These are phyloP conservation scores for Steinernema carpocapsae DNA, from an alignment of 2,888 invertebrate genomes.

Conservation along the genomic window DNA sequence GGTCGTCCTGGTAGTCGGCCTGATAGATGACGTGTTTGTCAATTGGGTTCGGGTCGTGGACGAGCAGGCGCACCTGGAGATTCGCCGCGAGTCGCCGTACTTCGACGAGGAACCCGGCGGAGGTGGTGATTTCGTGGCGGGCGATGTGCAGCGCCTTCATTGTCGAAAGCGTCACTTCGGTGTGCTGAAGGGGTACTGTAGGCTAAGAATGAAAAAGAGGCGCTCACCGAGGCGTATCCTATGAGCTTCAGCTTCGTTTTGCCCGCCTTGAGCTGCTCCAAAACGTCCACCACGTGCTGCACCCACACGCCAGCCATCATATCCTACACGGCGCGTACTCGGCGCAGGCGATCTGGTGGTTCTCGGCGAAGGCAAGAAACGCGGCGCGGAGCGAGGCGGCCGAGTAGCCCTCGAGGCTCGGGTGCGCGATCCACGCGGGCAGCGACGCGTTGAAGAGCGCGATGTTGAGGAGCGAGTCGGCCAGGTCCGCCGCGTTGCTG, in stretches of 20 bases:
- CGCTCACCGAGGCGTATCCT: conserved; percentile 55
- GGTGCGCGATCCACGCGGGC: conserved; percentile 53
- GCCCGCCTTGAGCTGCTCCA: conserved; percentile 42
- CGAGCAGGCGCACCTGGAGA: not conserved
- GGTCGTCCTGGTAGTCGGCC: not conserved
- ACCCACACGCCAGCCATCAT: conserved; percentile 60
- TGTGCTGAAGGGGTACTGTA: conserved; percentile 48
- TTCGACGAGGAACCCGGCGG: conserved; percentile 23
- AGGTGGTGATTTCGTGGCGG: conserved; percentile 52
- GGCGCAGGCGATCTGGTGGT: conserved; percentile 55
- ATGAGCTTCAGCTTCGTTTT: conserved; percentile 45
- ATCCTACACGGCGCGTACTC: conserved; percentile 50
- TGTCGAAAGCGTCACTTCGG: conserved; percentile 54
- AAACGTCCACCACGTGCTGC: conserved; percentile 44
- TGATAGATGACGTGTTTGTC: conserved; percentile 56
- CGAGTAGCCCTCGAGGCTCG: conserved; percentile 49
- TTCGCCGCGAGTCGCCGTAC: too few species aligned
- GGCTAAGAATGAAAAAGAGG: too few species aligned
- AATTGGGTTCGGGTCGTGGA: conserved; percentile 57
- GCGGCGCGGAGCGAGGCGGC: conserved; percentile 41
- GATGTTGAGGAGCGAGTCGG: conserved; percentile 57
- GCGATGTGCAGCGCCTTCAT: conserved; percentile 52
- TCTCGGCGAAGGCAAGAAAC: conserved; percentile 49
- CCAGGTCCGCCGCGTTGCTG: conserved; percentile 55
- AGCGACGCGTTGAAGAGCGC: conserved; percentile 41